Percentiles rank a stretch among this genome's conserved stretches.
Conservation (phyloP, 2,113 vertebrate genomes). For the Conger conger region DNA sequence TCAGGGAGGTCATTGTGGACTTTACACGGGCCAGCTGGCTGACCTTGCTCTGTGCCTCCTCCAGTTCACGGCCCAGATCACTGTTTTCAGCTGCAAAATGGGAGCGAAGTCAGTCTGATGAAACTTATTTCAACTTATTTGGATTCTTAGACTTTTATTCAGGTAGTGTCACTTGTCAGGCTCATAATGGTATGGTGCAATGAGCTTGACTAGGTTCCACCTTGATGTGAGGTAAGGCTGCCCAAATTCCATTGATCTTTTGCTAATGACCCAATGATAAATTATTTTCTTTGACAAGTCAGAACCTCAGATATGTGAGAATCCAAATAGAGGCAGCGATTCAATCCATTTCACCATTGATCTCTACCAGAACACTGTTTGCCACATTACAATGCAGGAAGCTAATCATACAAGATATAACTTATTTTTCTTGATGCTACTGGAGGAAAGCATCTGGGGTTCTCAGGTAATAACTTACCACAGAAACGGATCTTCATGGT, state of each 20-base stretch:
- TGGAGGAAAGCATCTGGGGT: neutral
- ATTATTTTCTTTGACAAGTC: too few relatives aligned
- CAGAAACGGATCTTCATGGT: constrained; percentile 59
- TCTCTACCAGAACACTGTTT: too few relatives aligned
- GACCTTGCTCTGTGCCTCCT: constrained; percentile 68
- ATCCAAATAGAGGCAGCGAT: too few relatives aligned
- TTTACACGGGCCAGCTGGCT: constrained; percentile 55
- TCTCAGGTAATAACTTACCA: constrained; percentile 48
- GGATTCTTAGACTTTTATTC: neutral
- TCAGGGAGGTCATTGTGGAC: constrained; percentile 38
- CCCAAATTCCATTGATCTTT: too few relatives aligned
- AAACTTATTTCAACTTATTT: neutral
- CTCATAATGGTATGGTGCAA: neutral
- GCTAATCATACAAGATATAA: too few relatives aligned
- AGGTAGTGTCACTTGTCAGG: too few relatives aligned
- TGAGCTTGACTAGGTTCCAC: neutral
- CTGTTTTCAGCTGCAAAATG: constrained; percentile 40
- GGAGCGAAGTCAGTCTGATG: constrained; percentile 1
- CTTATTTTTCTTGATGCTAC: neutral
- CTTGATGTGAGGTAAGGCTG: too few relatives aligned
- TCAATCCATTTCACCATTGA: too few relatives aligned
- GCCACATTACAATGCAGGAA: too few relatives aligned
- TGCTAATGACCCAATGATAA: too few relatives aligned
- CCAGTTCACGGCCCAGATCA: constrained; percentile 64
- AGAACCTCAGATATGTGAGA: too few relatives aligned